Base-by-base conservation (phyloP, 2,888 invertebrate species). In the Sisyra terminalis region DNA sequence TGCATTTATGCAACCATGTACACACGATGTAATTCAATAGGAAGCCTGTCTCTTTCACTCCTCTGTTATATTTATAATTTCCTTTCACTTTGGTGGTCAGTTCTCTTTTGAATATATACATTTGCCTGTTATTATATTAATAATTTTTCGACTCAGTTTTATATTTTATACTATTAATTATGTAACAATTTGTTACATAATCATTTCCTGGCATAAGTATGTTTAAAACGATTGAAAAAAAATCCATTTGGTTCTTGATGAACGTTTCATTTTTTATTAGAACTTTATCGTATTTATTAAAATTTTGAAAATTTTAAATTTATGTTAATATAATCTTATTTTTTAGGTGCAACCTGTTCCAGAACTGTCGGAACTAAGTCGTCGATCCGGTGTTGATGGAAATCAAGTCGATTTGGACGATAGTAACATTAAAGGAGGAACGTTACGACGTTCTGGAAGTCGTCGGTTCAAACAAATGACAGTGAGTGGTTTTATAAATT, bases 291-390 rank as follows among this genome's bases (percentile, higher is more conserved):
- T 15, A 9, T 17, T 37, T n/a, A n/a, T n/a, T n/a, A n/a, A n/a
- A n/a, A n/a, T n/a, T n/a, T n/a, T 24, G 24, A 24, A 24, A 24
- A 24, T 24, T n/a, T n/a, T n/a, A 24, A 24, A 24, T 24, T n/a
- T n/a, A 24, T 24, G 24, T 7, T 24, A 24, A 24, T 24, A 24
- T 24, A n/a, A n/a, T n/a, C n/a, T n/a, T n/a, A 47, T 40, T 45
- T 59, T 56, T 14, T 63, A 87, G 87, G 93, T 94, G 48, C 92
- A 93, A 64, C 89, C 92, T 32, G 88, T 93, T 49, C 84, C 89
- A 0, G 93, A 94, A 64, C 65, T 94, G 52, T 84, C 87, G 52
- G 93, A 94, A 64, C 62, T 93, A 53, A 88, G 87, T 47, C 74
- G 86, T 50, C 71, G 90, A 42, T 82, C 72, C 16, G 69, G 70